phyloP scores from a whole-genome alignment of 2,797 vertebrate species.

The Tarsius wallacei region DNA sequence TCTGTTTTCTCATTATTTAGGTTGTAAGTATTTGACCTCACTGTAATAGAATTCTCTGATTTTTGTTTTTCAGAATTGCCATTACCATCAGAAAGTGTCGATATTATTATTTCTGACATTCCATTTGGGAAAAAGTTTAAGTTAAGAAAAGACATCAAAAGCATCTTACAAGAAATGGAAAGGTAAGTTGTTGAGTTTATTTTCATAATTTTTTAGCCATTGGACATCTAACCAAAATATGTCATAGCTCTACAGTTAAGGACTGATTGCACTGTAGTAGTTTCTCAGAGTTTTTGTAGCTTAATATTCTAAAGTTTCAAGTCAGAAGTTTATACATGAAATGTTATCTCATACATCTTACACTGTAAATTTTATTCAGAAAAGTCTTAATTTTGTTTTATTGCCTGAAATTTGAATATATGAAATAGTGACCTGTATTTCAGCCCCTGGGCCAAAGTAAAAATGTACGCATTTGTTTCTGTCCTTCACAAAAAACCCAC shows the following conservation, averaged over 20 bases:
- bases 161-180: slow-evolving; percentile 95
- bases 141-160: slow-evolving; percentile 90
- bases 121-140: slow-evolving; percentile 98
- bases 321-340: slow-evolving; percentile 49
- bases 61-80: slow-evolving; percentile 92
- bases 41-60: slow-evolving; percentile 41
- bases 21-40: slow-evolving; percentile 28
- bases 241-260: slow-evolving; percentile 17
- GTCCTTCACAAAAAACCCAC: background rate
- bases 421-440: background rate
- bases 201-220: slow-evolving; percentile 54
- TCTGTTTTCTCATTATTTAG: slow-evolving; percentile 27
- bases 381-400: slow-evolving; percentile 19
- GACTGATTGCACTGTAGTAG: slow-evolving; percentile 17
- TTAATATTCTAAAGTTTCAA: slow-evolving; percentile 68
- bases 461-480: background rate
- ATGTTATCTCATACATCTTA: background rate
- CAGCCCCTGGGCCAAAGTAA: background rate
- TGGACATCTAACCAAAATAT: slow-evolving; percentile 57
- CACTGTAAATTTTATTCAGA: slow-evolving; percentile 33
- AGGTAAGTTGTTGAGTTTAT: slow-evolving; percentile 90
- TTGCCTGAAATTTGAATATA: slow-evolving; percentile 2
- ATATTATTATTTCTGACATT: slow-evolving; percentile 95
- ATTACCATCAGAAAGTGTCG: slow-evolving; percentile 92
- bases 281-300: slow-evolving; percentile 28